Percentiles rank a stretch among this genome's conserved stretches.
Evolutionary conservation across 2,113 vertebrate species (phyloP).

Genomic region (Okapia johnstoni): DNA sequence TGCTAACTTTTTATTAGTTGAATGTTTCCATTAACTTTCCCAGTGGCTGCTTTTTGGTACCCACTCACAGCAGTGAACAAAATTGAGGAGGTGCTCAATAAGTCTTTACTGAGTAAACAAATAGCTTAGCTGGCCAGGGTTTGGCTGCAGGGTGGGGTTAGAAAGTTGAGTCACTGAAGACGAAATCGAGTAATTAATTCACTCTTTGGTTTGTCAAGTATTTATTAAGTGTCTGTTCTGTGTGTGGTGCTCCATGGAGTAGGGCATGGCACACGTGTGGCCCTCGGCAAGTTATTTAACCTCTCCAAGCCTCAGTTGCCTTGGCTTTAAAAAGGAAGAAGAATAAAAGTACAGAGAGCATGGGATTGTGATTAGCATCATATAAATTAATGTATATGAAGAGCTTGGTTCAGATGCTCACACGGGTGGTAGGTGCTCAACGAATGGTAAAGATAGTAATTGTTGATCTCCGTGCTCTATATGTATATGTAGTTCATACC

Average conservation of each 20-base stretch:
- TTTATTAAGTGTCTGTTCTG: slow-evolving; percentile 14
- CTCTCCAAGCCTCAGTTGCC: slow-evolving; percentile 36
- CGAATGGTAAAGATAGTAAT: background rate
- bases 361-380: background rate
- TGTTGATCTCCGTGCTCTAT: background rate
- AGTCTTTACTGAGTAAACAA: slow-evolving; percentile 57
- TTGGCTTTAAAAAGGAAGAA: slow-evolving; percentile 42
- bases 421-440: background rate
- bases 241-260: rapidly evolving
- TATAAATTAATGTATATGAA: background rate
- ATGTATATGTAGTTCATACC: background rate
- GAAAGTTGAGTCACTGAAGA: slow-evolving; percentile 38
- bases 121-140: slow-evolving; percentile 9
- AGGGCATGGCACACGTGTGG: background rate
- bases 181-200: slow-evolving; percentile 28
- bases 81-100: slow-evolving; percentile 35
- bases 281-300: slow-evolving; percentile 39
- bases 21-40: slow-evolving; percentile 67
- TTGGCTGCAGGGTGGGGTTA: slow-evolving; percentile 56
- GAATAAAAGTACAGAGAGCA: background rate
- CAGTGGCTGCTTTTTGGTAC: slow-evolving; percentile 44
- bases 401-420: background rate
- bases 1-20: slow-evolving; percentile 70
- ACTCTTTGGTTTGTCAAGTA: slow-evolving; percentile 20
- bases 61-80: slow-evolving; percentile 39